These are phyloP conservation scores for Pteruthius melanotis DNA, from an alignment of 2,113 vertebrate genomes.

Conservation along the genomic window DNA sequence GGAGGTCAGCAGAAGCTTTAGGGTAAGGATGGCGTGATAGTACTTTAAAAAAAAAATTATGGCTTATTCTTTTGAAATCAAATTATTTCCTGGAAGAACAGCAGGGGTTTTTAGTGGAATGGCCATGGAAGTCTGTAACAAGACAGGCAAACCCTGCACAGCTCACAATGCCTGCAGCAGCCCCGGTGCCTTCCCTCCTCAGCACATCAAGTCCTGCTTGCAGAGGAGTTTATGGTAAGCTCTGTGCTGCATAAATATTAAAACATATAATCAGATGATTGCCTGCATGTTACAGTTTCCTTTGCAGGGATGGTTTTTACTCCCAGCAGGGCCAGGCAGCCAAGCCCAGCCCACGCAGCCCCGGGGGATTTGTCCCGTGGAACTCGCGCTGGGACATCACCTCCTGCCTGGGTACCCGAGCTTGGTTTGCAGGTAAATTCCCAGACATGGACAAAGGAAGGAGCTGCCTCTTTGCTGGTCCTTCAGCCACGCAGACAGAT, in stretches of 20 bases:
- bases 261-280: background rate
- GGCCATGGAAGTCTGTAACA: background rate
- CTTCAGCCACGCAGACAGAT: background rate
- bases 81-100: background rate
- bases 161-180: background rate
- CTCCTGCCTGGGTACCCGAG: background rate
- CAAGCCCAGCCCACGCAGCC: background rate
- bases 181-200: background rate
- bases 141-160: background rate
- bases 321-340: background rate
- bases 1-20: conserved; percentile 6
- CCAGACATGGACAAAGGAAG: background rate
- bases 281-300: background rate
- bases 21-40: background rate
- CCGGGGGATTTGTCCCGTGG: background rate
- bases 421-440: background rate
- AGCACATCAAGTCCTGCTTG: background rate
- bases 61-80: background rate
- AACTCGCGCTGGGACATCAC: background rate
- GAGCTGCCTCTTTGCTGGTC: background rate
- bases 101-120: background rate
- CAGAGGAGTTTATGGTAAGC: background rate
- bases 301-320: background rate
- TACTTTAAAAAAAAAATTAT: background rate
- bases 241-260: background rate